A percentile compares a stretch with the other conserved stretches of the same genome.
These are phyloP conservation scores for Plagodis dolabraria DNA, from an alignment of 2,888 invertebrate genomes.

Conservation along the genomic window DNA sequence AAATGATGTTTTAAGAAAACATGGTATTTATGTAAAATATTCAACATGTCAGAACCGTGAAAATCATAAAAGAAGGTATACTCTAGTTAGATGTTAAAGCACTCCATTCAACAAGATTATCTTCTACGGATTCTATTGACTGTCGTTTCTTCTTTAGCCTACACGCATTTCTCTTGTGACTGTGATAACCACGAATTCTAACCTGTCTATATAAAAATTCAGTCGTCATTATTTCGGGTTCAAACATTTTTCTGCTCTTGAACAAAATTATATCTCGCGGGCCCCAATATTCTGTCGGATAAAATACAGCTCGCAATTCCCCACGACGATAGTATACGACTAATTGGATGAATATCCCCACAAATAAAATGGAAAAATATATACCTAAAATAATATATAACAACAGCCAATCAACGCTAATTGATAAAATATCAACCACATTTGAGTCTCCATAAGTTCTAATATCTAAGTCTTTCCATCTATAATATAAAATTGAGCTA, in stretches of 20 bases:
- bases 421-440: conserved; percentile 40
- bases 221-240: conserved; percentile 79
- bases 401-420: conserved; percentile 48
- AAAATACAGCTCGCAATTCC: conserved; percentile 45
- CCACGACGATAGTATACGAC: conserved; percentile 41
- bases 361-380: conserved; percentile 53
- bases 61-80: no score
- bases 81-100: conserved; percentile 58
- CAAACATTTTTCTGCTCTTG: conserved; percentile 77
- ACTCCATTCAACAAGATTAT: conserved; percentile 54
- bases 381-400: conserved; percentile 52
- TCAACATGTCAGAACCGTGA: no score
- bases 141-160: conserved; percentile 1
- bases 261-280: conserved; percentile 64
- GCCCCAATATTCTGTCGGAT: conserved; percentile 64
- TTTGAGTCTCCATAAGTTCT: conserved; percentile 48
- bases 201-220: conserved; percentile 80
- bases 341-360: conserved; percentile 53
- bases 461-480: conserved; percentile 41
- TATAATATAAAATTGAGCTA: conserved; percentile 46
- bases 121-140: conserved; percentile 31
- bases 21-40: no score
- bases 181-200: conserved; percentile 65
- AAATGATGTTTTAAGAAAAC: no score
- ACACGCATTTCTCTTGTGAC: conserved; percentile 32